Base-by-base conservation (phyloP, 2,888 invertebrate genomes). In the Lordiphosa fenestrarum region DNA sequence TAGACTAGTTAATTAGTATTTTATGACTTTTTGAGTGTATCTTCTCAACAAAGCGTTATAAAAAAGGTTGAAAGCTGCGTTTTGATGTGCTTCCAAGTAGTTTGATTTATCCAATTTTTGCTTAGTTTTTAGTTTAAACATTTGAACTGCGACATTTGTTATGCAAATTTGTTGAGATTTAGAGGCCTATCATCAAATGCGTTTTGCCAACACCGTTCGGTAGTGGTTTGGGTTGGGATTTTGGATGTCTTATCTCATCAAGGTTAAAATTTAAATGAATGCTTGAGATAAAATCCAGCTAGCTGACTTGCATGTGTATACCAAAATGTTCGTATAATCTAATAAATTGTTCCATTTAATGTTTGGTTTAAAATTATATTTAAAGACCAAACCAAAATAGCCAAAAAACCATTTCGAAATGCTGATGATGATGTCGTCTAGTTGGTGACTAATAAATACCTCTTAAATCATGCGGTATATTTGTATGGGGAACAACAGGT, bases 291-390 rank as follows among this genome's bases (percentile, higher is more conserved):
- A 40, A 48, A 23, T 50, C 37, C 30, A 42, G 39, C 36, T 39
- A 42, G 39, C 36, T 39, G 44, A 6, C 10, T 15, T 15, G 15
- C 15, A 12, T 30, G 39, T 35, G 7, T 41, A 9, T 42, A 15
- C 41, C 38, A 36, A 59, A 6, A 51, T 33, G 15, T 62, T 51
- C 58, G 51, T 50, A 55, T 25, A 66, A 64, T 62, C 57, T 50
- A 64, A 75, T 75, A 75, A 75, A 76, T 60, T 65, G 42, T 33
- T 15, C 58, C 53, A 40, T 80, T 75, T 75, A 80, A 38, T 39
- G 40, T 38, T 42, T 37, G 40, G 30, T 15, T 42, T 21, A 10
- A 13, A 25, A 41, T 51, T 48, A 47, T 36, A 63, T 68, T 75
- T 82, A 74, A 65, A 55, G 12, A 12, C 36, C 19, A 48, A 38